Conservation (phyloP, 2,888 invertebrate genomes). For the Tetragonisca angustula region DNA sequence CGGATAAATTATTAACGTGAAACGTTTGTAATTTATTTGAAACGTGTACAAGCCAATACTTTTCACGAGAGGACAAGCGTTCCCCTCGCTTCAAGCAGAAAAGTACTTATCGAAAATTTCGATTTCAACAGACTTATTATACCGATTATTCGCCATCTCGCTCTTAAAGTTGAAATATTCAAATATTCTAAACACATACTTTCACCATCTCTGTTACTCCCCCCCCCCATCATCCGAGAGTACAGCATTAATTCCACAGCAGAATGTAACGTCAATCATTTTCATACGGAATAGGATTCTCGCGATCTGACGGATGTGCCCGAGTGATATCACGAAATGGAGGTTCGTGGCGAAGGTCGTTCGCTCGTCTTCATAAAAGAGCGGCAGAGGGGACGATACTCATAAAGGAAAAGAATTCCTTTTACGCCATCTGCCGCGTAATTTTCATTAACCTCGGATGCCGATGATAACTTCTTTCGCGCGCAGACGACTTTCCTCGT, state of each 20-base stretch:
- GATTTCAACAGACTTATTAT: no score
- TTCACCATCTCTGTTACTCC: not conserved
- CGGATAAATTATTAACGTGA: not conserved
- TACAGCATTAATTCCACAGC: not conserved
- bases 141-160: no score
- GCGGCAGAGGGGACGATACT: not conserved
- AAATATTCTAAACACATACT: not conserved
- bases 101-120: no score
- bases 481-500: not conserved
- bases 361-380: constrained; percentile 24
- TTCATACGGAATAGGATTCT: not conserved
- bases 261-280: not conserved
- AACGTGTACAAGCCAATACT: not conserved
- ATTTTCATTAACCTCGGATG: constrained; percentile 46
- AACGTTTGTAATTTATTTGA: not conserved
- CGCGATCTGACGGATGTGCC: constrained; percentile 3
- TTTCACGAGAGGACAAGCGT: no score
- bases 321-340: not conserved
- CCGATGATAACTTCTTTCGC: constrained; percentile 46
- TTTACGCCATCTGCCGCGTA: constrained; percentile 12
- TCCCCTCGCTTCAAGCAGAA: no score
- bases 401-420: constrained; percentile 49
- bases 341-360: not conserved
- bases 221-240: not conserved
- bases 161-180: not conserved